Base-by-base conservation (phyloP, 2,113 vertebrate species). In the Hemichromis elongatus region DNA sequence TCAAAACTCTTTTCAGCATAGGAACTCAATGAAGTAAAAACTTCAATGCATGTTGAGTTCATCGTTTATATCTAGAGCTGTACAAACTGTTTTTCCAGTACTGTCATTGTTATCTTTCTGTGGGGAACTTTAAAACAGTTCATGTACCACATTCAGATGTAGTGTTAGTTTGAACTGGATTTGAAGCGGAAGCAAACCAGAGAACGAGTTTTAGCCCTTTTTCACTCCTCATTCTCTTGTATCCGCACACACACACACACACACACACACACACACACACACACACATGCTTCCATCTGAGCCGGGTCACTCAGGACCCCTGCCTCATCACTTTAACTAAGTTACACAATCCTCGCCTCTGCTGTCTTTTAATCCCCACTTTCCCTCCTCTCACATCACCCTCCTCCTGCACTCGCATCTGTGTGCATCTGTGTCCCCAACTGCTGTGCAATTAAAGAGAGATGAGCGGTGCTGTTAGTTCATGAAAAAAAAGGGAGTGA, bases 371-470 rank as follows among this genome's bases (percentile, higher is more conserved):
- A 87, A 80, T 88, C 73, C 78, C 56, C 68, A 26, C 89, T 70
- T n/a, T 33, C 86, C 87, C 86, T 86, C 88, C 82, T 86, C 88
- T 88, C 92, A 35, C 81, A 81, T 87, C 91, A 28, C 30, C 86
- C 92, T 85, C 80, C 83, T 81, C 83, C 88, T 84, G 88, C 56
- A 61, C 86, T 82, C 75, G 52, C 93, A 94, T 93, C 92, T 96
- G 94, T 92, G 93, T 79, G 83, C 92, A 91, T 95, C 94, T 94
- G 88, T 55, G 86, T 92, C 89, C 88, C 93, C 94, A 94, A 91
- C 92, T 93, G 94, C 92, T 82, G 85, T 63, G 75, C 88, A 94
- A 96, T 96, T 96, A 96, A 96, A 96, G 95, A 96, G 94, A 93
- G 90, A 94, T 93, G 95, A 96, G 94, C 84, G 79, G 86, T 30